A percentile compares a stretch with the other conserved stretches of the same genome.
phyloP scores from a whole-genome alignment of 2,113 vertebrate species.

The Cichladusa arquata region DNA sequence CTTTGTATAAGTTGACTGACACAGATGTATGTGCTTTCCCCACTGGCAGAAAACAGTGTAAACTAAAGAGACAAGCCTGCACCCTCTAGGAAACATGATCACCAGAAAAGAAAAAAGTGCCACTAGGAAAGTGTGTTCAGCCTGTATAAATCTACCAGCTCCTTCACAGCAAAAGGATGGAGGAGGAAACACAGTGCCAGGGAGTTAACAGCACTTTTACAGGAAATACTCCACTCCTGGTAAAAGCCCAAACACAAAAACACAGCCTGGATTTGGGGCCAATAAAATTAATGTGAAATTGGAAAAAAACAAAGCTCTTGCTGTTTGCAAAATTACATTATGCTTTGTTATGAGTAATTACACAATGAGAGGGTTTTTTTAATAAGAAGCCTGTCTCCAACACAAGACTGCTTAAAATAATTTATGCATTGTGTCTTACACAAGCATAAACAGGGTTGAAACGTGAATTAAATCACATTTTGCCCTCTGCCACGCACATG shows the following conservation, averaged over 20 bases:
- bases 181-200: not conserved
- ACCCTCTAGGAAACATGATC: not conserved
- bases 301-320: not conserved
- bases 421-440: not conserved
- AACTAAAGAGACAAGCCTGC: not conserved
- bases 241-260: not conserved
- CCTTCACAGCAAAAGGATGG: not conserved
- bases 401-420: not conserved
- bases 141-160: not conserved
- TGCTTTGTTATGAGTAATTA: not conserved
- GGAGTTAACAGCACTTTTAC: not conserved
- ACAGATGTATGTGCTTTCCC: not conserved
- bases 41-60: constrained; percentile 5
- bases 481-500: not conserved
- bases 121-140: not conserved
- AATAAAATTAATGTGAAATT: constrained; percentile 2
- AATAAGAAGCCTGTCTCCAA: not conserved
- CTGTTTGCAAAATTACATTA: not conserved
- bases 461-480: not conserved
- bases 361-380: not conserved
- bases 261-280: not conserved
- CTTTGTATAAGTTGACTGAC: not conserved
- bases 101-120: not conserved
- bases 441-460: not conserved
- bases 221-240: not conserved